Evolutionary conservation across 2,113 vertebrate species (phyloP), one percentile per base, ranked within the genome.

Genomic region (Bostrychus sinensis): DNA sequence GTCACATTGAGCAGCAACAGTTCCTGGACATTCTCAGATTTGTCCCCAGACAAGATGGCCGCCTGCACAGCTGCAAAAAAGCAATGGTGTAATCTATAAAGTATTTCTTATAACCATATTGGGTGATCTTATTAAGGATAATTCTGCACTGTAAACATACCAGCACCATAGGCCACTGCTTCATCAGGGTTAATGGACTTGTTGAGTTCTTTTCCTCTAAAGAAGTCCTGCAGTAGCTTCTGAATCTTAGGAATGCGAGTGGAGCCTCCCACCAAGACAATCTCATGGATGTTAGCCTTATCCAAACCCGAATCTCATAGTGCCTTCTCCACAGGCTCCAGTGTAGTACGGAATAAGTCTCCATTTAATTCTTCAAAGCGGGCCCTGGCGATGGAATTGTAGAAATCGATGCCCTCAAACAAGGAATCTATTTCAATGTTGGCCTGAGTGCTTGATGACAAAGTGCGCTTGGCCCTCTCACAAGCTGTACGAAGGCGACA

Each of bases 351-450:
- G 57, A 93, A 93, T 62, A 92, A 66, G 77, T 92, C 91, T 0
- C 85, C 88, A 0, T 92, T 97, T 61, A 98, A n/a, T n/a, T n/a
- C n/a, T n/a, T n/a, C n/a, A n/a, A n/a, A n/a, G n/a, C n/a, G n/a
- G n/a, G n/a, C n/a, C 93, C 86, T 97, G 61, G 96, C 97, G 77
- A 98, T 97, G 56, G 96, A 96, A 0, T 96, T 98, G 89, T 98
- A 98, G 93, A 97, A 97, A 61, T 98, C 96, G 28, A 95, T 92
- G n/a, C 96, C 96, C 83, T 98, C 96, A 0, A 92, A 98, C 0
- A 98, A 91, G 3, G 96, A 96, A 78, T 98, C 96, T 1, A 93
- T 91, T 51, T 93, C 91, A 2, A 93, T 91, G 70, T 91, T 93
- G 75, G 93, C 91, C 83, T 92, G 91, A 37, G 90, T 91, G 87